These are phyloP conservation scores for Acrocephalus arundinaceus DNA, from an alignment of 2,113 vertebrate species.

Conservation along the genomic window DNA sequence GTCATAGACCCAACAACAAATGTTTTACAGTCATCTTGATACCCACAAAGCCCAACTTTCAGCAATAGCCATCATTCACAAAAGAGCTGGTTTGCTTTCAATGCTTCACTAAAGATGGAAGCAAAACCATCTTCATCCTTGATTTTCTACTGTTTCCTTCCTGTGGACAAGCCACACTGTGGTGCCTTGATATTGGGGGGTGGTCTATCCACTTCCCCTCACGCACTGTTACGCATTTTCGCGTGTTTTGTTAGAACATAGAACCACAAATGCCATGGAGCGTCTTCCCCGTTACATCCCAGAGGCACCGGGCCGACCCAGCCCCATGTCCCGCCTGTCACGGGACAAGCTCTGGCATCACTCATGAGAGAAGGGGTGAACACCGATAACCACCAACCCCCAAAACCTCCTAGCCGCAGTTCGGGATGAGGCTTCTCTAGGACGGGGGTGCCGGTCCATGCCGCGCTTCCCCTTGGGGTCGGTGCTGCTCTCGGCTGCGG, in stretches of 20 bases:
- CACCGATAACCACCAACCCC: neutral
- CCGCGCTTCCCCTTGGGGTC: neutral
- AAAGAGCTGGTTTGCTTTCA: constrained; percentile 29
- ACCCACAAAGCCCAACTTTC: constrained; percentile 37
- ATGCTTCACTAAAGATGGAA: neutral
- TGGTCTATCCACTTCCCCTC: neutral
- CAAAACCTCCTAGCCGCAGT: neutral
- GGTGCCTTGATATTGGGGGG: neutral
- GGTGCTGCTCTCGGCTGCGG: neutral
- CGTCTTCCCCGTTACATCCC: neutral
- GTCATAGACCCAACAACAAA: neutral
- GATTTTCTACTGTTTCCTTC: constrained; percentile 10
- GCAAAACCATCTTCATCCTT: neutral
- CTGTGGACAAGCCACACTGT: neutral
- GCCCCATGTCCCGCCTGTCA: neutral
- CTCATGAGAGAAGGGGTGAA: neutral
- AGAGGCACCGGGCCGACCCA: neutral
- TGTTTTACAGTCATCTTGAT: constrained; percentile 1
- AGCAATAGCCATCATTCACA: neutral
- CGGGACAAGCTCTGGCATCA: neutral
- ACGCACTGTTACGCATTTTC: neutral
- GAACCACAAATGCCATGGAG: neutral
- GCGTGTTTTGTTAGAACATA: neutral
- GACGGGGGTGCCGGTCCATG: too few relatives aligned
- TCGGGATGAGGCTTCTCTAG: neutral